phyloP scores from a whole-genome alignment of 2,888 invertebrate species.

The Miltochrista miniata region DNA sequence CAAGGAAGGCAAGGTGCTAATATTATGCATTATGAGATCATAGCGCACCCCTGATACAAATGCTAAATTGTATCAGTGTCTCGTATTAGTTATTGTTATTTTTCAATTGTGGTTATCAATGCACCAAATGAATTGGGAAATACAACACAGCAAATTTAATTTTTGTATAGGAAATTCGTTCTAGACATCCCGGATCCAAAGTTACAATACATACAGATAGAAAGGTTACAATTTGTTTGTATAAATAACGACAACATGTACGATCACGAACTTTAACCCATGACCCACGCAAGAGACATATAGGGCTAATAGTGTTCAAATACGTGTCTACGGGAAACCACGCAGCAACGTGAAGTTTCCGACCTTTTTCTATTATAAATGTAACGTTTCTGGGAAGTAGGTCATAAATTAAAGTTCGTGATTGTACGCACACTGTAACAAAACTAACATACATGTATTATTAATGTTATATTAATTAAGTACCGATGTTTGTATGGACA shows the following conservation, averaged over 20 bases:
- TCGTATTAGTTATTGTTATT: too few species aligned
- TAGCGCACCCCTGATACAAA: constrained; percentile 15
- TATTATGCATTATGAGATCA: constrained; percentile 53
- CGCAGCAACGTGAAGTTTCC: too few species aligned
- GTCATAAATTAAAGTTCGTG: too few species aligned
- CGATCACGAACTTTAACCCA: constrained; percentile 18
- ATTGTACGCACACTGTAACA: constrained; percentile 50
- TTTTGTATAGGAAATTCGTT: too few species aligned
- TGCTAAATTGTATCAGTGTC: constrained; percentile 7
- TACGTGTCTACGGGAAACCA: too few species aligned
- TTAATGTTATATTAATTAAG: constrained; percentile 33
- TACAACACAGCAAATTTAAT: constrained; percentile 19
- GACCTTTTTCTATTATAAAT: too few species aligned
- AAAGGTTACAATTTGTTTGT: constrained; percentile 54
- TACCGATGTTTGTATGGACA: constrained; percentile 71
- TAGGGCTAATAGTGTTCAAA: too few species aligned
- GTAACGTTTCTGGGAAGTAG: too few species aligned
- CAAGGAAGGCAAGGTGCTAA: constrained; percentile 11
- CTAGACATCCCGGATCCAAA: too few species aligned
- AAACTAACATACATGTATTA: constrained; percentile 59
- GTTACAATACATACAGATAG: constrained; percentile 30
- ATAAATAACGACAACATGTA: constrained; percentile 64
- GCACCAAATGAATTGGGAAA: constrained; percentile 11
- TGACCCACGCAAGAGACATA: too few species aligned
- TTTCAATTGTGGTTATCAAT: constrained; percentile 9